A percentile compares a stretch with the other conserved stretches of the same genome.
Evolutionary conservation across 2,797 vertebrate genomes (phyloP).

Genomic region (Bovichtus diacanthus): DNA sequence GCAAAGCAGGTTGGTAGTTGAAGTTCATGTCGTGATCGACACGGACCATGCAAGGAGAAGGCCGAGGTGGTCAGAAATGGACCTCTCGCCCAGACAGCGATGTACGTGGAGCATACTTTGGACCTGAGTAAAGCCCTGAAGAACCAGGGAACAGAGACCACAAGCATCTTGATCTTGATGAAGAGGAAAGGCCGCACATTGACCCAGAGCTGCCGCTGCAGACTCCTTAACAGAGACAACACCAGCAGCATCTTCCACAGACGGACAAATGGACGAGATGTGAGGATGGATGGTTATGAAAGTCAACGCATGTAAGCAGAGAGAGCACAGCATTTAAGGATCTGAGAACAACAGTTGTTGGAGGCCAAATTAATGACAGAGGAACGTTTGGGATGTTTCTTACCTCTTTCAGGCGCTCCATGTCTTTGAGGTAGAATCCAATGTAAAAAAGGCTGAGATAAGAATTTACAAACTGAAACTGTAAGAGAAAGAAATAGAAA

Average conservation of each 20-base stretch:
- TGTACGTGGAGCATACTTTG: slow-evolving; percentile 85
- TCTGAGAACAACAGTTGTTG: slow-evolving; percentile 1
- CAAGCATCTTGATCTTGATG: slow-evolving; percentile 87
- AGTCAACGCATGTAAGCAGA: slow-evolving; percentile 49
- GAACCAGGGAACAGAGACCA: slow-evolving; percentile 86
- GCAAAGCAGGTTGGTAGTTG: slow-evolving; percentile 19
- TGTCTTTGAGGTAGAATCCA: slow-evolving; percentile 99
- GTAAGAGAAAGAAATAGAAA: slow-evolving; percentile 54
- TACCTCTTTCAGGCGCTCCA: slow-evolving; percentile 99
- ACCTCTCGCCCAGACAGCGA: slow-evolving; percentile 9
- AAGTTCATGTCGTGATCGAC: neutral
- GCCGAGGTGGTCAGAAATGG: slow-evolving; percentile 3
- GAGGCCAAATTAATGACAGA: slow-evolving; percentile 1
- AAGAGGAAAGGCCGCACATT: slow-evolving; percentile 86
- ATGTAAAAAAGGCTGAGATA: slow-evolving; percentile 99
- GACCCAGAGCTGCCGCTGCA: slow-evolving; percentile 89
- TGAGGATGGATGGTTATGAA: slow-evolving; percentile 50
- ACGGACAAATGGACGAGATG: slow-evolving; percentile 55
- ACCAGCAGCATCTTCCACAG: slow-evolving; percentile 90
- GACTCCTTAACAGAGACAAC: slow-evolving; percentile 89
- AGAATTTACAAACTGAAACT: slow-evolving; percentile 99
- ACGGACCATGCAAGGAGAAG: slow-evolving; percentile 19
- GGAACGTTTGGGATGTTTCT: slow-evolving; percentile 38
- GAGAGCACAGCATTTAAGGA: slow-evolving; percentile 46
- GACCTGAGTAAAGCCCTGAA: slow-evolving; percentile 79